Conservation (phyloP, 1,140 invertebrate genomes). For the Pachypsylla venusta region DNA sequence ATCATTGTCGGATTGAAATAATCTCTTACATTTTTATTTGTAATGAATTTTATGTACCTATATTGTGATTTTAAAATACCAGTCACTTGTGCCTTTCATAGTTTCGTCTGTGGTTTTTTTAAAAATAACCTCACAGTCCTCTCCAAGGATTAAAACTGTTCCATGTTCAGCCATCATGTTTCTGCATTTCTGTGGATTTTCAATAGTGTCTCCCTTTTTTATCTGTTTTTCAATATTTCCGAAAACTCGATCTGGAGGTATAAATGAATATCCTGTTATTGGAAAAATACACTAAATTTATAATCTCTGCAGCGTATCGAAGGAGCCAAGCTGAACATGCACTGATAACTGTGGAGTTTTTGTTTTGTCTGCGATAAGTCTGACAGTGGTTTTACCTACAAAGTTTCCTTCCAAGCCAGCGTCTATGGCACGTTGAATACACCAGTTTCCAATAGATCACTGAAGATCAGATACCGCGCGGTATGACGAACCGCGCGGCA, state of each 20-base stretch:
- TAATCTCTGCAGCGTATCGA: too few species aligned
- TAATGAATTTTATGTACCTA: background rate
- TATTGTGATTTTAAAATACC: constrained; percentile 16
- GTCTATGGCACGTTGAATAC: too few species aligned
- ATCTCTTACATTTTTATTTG: constrained; percentile 5
- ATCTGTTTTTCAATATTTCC: constrained; percentile 23
- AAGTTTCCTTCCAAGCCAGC: too few species aligned
- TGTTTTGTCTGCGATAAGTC: too few species aligned
- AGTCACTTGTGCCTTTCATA: constrained; percentile 10
- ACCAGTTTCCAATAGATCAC: too few species aligned
- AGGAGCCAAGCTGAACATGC: too few species aligned
- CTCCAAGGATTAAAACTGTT: constrained; percentile 1
- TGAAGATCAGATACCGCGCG: too few species aligned
- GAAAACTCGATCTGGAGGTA: constrained; percentile 27
- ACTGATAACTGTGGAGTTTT: too few species aligned
- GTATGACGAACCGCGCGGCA: too few species aligned
- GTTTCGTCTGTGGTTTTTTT: background rate
- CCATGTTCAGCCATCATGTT: constrained; percentile 7
- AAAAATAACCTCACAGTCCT: constrained; percentile 12
- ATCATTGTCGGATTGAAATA: constrained; percentile 4
- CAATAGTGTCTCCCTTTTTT: constrained; percentile 22
- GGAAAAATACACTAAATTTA: too few species aligned
- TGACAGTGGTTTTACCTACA: too few species aligned
- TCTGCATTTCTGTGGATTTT: constrained; percentile 12
- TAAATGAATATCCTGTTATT: constrained; percentile 25